Evolutionary conservation across 1,140 invertebrate genomes (phyloP).

Genomic region (Drosophila parvula): DNA sequence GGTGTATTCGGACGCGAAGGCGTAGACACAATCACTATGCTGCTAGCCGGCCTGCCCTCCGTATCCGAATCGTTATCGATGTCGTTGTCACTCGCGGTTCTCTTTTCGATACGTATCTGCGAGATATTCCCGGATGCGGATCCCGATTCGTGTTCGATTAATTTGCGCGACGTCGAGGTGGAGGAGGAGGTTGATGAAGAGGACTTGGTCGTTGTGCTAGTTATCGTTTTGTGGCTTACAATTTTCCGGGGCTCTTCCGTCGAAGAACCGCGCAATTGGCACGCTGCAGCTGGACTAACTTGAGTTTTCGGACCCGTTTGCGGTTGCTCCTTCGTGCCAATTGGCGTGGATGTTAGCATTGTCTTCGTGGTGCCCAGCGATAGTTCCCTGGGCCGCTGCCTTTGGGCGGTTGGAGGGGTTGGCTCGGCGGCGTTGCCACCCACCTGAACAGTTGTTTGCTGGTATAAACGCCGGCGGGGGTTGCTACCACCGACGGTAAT

Average conservation of each 20-base stretch:
- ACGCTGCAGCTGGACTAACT: constrained; percentile 74
- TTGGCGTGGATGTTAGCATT: constrained; percentile 71
- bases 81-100: constrained; percentile 39
- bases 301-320: constrained; percentile 56
- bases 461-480: constrained; percentile 72
- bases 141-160: constrained; percentile 44
- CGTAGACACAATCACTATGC: constrained; percentile 75
- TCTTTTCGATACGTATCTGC: constrained; percentile 51
- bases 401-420: constrained; percentile 37
- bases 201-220: constrained; percentile 53
- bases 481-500: constrained; percentile 81
- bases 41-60: constrained; percentile 74
- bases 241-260: constrained; percentile 80
- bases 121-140: constrained; percentile 53
- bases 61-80: constrained; percentile 81
- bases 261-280: constrained; percentile 83
- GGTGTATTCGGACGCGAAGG: constrained; percentile 58
- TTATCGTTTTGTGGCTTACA: constrained; percentile 81
- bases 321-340: constrained; percentile 81
- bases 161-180: constrained; percentile 65
- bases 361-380: constrained; percentile 69
- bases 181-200: constrained; percentile 36
- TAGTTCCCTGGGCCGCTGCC: constrained; percentile 64
- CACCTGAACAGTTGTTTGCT: constrained; percentile 71
- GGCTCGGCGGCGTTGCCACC: constrained; percentile 62